Conservation (phyloP, 2,797 vertebrate species). For the Echeneis naucrates region DNA sequence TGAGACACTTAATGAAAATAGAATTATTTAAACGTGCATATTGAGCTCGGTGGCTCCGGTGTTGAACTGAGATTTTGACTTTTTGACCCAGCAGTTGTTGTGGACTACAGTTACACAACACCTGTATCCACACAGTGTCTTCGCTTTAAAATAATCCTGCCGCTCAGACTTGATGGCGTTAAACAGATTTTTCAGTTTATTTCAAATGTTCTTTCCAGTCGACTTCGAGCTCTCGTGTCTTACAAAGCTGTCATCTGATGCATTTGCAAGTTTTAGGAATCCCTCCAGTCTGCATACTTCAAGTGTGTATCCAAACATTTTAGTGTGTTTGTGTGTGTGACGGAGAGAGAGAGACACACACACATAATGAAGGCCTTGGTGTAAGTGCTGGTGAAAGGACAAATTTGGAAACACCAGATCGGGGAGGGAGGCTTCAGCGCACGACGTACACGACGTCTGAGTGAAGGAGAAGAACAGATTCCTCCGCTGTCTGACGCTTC, state of each 20-base stretch:
- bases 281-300: conserved; percentile 59
- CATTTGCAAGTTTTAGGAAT: conserved; percentile 58
- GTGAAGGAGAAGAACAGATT: conserved; percentile 61
- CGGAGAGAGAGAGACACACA: conserved; percentile 41
- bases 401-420: conserved; percentile 79
- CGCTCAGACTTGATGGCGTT: too few species aligned
- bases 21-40: too few species aligned
- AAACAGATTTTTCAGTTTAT: neutral
- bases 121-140: too few species aligned
- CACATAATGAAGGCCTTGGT: conserved; percentile 80
- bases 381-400: conserved; percentile 77
- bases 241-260: conserved; percentile 25
- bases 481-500: conserved; percentile 30
- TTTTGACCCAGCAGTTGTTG: too few species aligned
- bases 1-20: too few species aligned
- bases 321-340: conserved; percentile 17
- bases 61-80: too few species aligned
- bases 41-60: too few species aligned
- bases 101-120: too few species aligned
- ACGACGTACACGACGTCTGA: too few species aligned
- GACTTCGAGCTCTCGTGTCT: neutral
- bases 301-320: conserved; percentile 32
- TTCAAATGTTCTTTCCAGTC: conserved; percentile 6
- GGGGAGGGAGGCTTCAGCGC: conserved; percentile 66
- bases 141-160: neutral